phyloP scores from a whole-genome alignment of 1,140 invertebrate species.

The Sesamia nonagrioides region DNA sequence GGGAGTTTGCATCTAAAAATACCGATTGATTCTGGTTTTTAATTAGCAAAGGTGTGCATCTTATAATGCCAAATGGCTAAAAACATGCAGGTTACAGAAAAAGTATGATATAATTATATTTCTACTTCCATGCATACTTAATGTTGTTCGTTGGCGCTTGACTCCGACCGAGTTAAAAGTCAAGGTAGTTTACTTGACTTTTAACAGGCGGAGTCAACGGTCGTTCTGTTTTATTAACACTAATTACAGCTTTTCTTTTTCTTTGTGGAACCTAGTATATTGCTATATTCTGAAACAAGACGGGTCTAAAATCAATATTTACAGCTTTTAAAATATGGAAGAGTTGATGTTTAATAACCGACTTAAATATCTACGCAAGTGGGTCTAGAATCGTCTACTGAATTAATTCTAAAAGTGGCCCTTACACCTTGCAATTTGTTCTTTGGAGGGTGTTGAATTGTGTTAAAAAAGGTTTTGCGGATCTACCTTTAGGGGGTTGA shows the following conservation, averaged over 20 bases:
- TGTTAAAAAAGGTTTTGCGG: too few relatives aligned
- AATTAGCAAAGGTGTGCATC: background rate
- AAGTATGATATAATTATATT: background rate
- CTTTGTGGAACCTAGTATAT: background rate
- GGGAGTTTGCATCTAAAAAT: background rate
- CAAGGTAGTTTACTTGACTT: conserved; percentile 33
- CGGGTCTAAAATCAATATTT: too few relatives aligned
- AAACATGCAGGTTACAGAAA: background rate
- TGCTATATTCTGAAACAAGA: background rate
- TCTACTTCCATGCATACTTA: conserved; percentile 6
- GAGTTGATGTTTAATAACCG: too few relatives aligned
- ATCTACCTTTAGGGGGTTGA: too few relatives aligned
- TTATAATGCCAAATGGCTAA: conserved; percentile 5
- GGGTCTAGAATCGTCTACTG: too few relatives aligned
- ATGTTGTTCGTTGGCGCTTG: background rate
- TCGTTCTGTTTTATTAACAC: conserved; percentile 25
- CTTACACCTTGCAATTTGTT: too few relatives aligned
- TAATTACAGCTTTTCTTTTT: conserved; percentile 15
- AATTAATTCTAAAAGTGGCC: too few relatives aligned
- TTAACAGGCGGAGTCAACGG: conserved; percentile 32
- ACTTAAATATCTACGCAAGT: too few relatives aligned
- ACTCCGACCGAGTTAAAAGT: conserved; percentile 17
- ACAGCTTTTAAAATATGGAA: too few relatives aligned
- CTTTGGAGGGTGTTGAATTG: too few relatives aligned
- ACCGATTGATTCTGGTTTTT: background rate